Conservation (phyloP, 2,888 invertebrate genomes). For the Steinernema carpocapsae region DNA sequence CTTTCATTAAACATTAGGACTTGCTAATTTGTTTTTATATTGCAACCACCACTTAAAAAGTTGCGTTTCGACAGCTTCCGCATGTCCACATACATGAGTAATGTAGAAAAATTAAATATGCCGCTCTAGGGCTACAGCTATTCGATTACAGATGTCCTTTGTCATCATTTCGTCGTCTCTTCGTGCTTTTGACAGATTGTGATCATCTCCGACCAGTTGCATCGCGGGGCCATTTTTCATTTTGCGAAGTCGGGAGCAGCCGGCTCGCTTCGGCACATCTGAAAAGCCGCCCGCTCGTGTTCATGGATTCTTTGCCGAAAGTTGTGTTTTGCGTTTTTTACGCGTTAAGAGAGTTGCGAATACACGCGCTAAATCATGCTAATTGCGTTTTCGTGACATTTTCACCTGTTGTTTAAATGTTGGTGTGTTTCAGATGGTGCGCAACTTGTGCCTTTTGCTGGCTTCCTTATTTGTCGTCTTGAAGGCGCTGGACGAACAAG, state of each 20-base stretch:
- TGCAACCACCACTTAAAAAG: no score
- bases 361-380: no score
- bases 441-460: no score
- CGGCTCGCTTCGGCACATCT: background rate
- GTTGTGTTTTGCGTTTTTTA: no score
- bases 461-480: background rate
- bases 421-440: no score
- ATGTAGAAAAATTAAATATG: constrained; percentile 2
- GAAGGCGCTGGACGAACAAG: background rate
- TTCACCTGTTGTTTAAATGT: no score
- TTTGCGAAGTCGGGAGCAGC: background rate
- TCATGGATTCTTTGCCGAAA: no score
- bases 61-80: background rate
- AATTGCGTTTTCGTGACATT: no score
- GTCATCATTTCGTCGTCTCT: background rate
- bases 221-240: constrained; percentile 9
- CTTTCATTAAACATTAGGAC: no score
- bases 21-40: no score
- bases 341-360: no score
- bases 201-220: constrained; percentile 26
- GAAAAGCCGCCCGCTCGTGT: background rate
- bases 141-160: constrained; percentile 6
- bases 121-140: background rate
- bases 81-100: constrained; percentile 11
- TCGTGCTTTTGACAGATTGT: background rate